phyloP scores from a whole-genome alignment of 2,113 vertebrate genomes.

The Penelope pileata region DNA sequence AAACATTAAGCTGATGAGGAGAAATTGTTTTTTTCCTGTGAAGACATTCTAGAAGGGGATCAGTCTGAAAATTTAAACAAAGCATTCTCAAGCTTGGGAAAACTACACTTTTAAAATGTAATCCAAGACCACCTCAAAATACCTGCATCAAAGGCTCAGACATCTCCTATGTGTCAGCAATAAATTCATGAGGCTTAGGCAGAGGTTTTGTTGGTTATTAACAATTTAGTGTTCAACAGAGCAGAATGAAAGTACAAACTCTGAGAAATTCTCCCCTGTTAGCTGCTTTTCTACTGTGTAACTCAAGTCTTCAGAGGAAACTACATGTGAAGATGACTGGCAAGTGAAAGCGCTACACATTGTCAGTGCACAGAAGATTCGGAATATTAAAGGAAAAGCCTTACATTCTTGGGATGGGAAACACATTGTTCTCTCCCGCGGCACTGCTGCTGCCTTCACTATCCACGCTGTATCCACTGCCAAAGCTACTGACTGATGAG shows the following conservation, averaged over 20 bases:
- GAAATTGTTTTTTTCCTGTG: background rate
- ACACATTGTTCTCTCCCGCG: constrained; percentile 89
- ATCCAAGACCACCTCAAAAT: background rate
- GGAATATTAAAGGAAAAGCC: constrained; percentile 50
- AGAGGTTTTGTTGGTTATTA: background rate
- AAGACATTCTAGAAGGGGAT: background rate
- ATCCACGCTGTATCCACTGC: constrained; percentile 90
- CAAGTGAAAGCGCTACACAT: background rate
- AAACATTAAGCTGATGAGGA: background rate
- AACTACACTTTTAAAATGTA: background rate
- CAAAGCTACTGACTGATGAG: constrained; percentile 90
- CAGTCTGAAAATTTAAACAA: background rate
- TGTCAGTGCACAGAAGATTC: background rate
- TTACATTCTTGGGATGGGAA: constrained; percentile 95
- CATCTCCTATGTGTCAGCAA: background rate
- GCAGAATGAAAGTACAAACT: background rate
- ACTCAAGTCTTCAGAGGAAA: background rate
- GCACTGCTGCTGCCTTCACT: constrained; percentile 86
- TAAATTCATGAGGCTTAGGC: background rate
- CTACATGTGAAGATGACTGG: background rate
- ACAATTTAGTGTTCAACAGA: background rate
- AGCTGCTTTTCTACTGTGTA: background rate
- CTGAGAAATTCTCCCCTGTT: background rate
- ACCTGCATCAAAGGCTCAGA: background rate
- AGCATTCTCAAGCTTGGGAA: background rate